A percentile compares a stretch with the other conserved stretches of the same genome.
Evolutionary conservation across 2,888 invertebrate genomes (phyloP).

Genomic region (Dastarcus helophoroides): DNA sequence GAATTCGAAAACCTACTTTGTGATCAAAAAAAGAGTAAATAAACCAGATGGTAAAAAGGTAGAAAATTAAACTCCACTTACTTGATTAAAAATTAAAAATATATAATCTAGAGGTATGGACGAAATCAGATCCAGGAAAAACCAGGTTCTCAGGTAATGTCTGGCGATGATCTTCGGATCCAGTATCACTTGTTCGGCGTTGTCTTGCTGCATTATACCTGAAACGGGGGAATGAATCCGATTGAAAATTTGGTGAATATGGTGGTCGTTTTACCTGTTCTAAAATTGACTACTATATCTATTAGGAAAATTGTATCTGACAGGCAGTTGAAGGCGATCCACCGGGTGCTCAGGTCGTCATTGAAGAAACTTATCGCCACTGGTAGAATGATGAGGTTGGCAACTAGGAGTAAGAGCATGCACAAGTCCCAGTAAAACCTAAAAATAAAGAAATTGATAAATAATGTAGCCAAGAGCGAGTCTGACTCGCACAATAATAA

Average conservation of each 20-base stretch:
- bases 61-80: slow-evolving; percentile 45
- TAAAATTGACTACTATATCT: slow-evolving; percentile 99
- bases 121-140: slow-evolving; percentile 98
- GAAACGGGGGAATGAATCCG: too few relatives aligned
- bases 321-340: slow-evolving; percentile 99
- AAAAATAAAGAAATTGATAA: slow-evolving; percentile 35
- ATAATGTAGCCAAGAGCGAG: background rate
- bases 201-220: slow-evolving; percentile 99
- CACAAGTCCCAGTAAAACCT: slow-evolving; percentile 99
- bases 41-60: too few relatives aligned
- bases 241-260: too few relatives aligned
- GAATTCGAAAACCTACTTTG: too few relatives aligned
- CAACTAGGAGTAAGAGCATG: slow-evolving; percentile 94
- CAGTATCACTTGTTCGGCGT: slow-evolving; percentile 97
- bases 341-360: slow-evolving; percentile 96
- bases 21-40: too few relatives aligned
- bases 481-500: too few relatives aligned
- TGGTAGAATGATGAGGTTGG: slow-evolving; percentile 97
- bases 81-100: slow-evolving; percentile 99
- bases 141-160: slow-evolving; percentile 98
- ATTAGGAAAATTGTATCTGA: slow-evolving; percentile 99
- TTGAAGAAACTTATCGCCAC: slow-evolving; percentile 99
- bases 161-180: slow-evolving; percentile 98
- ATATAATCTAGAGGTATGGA: slow-evolving; percentile 99
- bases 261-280: slow-evolving; percentile 98